Evolutionary conservation across 37 sponge, comb jelly and placozoan species (phyloP).

Genomic region (Ianthella basta): DNA sequence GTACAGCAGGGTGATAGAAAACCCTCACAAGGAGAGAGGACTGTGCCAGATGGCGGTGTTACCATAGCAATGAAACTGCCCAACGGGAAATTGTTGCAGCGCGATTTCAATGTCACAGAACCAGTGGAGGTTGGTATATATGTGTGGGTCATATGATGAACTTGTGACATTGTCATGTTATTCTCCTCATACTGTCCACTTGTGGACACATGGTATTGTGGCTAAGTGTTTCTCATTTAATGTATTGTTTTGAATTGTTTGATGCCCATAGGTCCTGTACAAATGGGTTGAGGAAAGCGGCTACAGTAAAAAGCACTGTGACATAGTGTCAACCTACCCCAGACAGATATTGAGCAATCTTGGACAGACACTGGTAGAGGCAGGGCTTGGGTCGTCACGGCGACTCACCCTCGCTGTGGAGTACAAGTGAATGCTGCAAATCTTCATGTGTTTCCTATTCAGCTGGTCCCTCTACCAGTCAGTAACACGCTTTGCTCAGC

Average conservation of each 20-base stretch:
- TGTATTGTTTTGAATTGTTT: background rate
- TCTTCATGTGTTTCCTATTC: no score
- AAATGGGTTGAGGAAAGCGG: background rate
- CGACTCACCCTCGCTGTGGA: no score
- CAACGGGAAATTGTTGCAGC: background rate
- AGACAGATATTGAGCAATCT: background rate
- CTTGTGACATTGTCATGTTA: no score
- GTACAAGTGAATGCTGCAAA: no score
- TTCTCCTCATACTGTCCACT: no score
- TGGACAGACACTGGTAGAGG: background rate
- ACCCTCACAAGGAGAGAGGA: background rate
- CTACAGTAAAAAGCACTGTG: background rate
- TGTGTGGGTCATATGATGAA: no score
- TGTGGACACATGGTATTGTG: no score
- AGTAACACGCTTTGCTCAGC: no score
- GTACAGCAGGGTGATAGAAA: background rate
- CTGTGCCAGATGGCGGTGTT: background rate
- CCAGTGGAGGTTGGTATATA: no score
- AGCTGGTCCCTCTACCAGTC: no score
- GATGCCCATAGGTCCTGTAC: background rate
- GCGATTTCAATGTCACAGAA: no score
- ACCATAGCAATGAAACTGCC: constrained; percentile 20
- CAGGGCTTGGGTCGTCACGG: background rate
- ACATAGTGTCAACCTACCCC: constrained; percentile 10
- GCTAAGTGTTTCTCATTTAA: no score